Base-by-base conservation (phyloP, 2,888 invertebrate genomes). In the Mimas tiliae region DNA sequence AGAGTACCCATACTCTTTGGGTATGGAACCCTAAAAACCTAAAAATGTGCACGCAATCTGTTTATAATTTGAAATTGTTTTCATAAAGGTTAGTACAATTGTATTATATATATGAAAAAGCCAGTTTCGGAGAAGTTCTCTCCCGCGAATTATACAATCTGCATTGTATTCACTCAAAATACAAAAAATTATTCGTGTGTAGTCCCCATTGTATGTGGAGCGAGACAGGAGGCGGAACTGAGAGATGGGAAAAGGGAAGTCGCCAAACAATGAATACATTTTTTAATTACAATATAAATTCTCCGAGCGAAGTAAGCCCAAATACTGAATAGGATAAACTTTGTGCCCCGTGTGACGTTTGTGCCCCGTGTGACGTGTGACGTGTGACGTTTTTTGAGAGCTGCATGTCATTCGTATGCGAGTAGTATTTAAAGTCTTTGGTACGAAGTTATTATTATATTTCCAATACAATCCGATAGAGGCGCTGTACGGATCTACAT, bases 231-330 rank as follows among this genome's bases (percentile, higher is more conserved):
- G 19, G 9, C 50, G 50, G 9, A 0, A 19, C 3, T 48, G 48
- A 48, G 48, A 11, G 8, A 19, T 7, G 50, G 9, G 50, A 19
- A 1, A 19, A 6, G 50, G 16, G 19, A 16, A 14, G 16, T 38
- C 16, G 33, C 9, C 16, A 38, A 53, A 55, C 34, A 38, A 38
- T 33, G 34, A 11, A 53, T 16, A 55, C 9, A 55, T 38, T 7
- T 16, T 16, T 55, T 55, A 55, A 55, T 55, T 55, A 55, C 55
- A 38, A 38, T 38, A 55, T 55, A 16, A 34, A 50, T 50, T 50
- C 50, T 16, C 9, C 0, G 55, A 1, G 3, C n/a, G 12, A 27
- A 1, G 16, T 55, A 53, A 33, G 33, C 2, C 9, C 45, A 42
- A 42, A 42, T 42, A 42, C 6, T 7, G 42, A 1, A 11, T 27